phyloP scores from a whole-genome alignment of 2,113 vertebrate genomes.

The Strigops habroptila region DNA sequence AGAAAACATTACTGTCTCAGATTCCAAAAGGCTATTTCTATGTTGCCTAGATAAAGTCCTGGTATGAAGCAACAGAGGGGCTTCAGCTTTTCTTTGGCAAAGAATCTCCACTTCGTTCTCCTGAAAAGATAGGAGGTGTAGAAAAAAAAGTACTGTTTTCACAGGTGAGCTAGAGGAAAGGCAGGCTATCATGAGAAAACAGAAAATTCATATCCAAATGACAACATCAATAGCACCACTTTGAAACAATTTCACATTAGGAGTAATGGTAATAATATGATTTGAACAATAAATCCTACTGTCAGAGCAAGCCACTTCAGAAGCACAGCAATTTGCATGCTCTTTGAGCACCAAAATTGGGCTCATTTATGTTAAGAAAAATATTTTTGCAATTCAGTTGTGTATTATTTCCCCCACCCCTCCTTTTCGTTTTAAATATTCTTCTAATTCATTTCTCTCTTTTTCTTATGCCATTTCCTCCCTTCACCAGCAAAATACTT shows the following conservation, averaged over 20 bases:
- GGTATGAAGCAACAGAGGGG: background rate
- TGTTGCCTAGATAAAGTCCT: background rate
- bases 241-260: background rate
- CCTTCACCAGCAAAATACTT: background rate
- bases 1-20: background rate
- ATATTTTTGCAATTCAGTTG: background rate
- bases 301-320: background rate
- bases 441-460: background rate
- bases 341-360: background rate
- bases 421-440: background rate
- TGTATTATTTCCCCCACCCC: background rate
- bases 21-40: background rate
- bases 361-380: background rate
- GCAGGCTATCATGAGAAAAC: background rate
- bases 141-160: background rate
- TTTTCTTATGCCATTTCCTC: background rate
- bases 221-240: background rate
- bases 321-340: background rate
- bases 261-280: background rate
- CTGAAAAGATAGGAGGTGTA: background rate
- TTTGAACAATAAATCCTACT: background rate
- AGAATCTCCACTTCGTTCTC: background rate
- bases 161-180: background rate
- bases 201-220: background rate
- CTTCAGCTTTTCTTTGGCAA: background rate